These are phyloP conservation scores for Condylura cristata DNA, from an alignment of 2,113 vertebrate species.

Conservation along the genomic window DNA sequence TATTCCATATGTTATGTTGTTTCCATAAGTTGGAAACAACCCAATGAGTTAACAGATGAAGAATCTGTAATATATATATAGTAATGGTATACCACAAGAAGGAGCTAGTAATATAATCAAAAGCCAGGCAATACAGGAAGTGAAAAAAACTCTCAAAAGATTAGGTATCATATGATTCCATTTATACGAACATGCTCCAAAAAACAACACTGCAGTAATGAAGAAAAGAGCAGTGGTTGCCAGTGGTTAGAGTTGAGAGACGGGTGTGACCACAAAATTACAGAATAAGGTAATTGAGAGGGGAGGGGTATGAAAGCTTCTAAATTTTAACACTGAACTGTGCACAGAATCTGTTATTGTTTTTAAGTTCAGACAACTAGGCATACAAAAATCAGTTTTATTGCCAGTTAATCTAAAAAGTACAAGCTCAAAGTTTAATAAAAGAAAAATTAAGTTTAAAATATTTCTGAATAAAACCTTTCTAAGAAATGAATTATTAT, in stretches of 20 bases:
- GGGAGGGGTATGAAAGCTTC: not conserved
- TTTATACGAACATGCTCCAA: not conserved
- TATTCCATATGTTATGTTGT: no score
- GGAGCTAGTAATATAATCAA: not conserved
- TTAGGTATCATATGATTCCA: not conserved
- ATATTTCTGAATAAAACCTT: slow-evolving; percentile 21
- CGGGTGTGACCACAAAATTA: not conserved
- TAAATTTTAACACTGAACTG: not conserved
- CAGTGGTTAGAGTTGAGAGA: not conserved
- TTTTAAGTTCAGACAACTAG: not conserved
- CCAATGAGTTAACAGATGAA: not conserved
- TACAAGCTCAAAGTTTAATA: not conserved
- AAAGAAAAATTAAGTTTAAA: not conserved
- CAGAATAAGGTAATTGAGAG: not conserved
- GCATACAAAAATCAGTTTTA: not conserved
- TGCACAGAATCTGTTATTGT: not conserved
- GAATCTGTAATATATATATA: not conserved
- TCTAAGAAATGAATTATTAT: not conserved
- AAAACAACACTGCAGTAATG: not conserved
- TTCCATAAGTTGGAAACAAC: not conserved
- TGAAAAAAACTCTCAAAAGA: slow-evolving; percentile 1
- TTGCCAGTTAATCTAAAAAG: slow-evolving; percentile 1
- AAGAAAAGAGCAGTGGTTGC: not conserved
- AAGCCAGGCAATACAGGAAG: not conserved
- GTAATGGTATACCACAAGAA: not conserved